A percentile compares a stretch with the other conserved stretches of the same genome.
Evolutionary conservation across 1,140 invertebrate species (phyloP).

Genomic region (Oedothorax gibbosus): DNA sequence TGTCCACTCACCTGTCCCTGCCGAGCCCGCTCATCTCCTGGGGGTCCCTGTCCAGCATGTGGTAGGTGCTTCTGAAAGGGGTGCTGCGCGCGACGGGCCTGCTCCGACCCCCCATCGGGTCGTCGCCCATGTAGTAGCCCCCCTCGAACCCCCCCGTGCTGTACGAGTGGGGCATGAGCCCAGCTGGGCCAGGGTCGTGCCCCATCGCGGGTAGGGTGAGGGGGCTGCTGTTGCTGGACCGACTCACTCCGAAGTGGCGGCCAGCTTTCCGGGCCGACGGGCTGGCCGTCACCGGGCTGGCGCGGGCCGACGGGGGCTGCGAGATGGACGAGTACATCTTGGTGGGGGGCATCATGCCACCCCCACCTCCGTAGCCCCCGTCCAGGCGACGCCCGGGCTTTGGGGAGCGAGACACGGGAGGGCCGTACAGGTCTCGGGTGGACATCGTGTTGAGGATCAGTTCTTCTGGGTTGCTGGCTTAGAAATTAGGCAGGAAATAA

Average conservation of each 20-base stretch:
- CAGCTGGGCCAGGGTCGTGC: slow-evolving; percentile 26
- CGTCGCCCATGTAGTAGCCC: slow-evolving; percentile 68
- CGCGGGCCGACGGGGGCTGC: slow-evolving; percentile 62
- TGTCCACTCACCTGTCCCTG: slow-evolving; percentile 74
- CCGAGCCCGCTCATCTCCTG: slow-evolving; percentile 69
- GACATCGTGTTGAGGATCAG: slow-evolving; percentile 18
- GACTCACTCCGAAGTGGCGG: slow-evolving; percentile 55
- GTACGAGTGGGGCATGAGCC: slow-evolving; percentile 60
- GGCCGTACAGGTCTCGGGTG: slow-evolving; percentile 50
- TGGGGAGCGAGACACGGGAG: slow-evolving; percentile 43
- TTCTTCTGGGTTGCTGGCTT: too few relatives aligned
- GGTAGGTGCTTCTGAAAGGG: slow-evolving; percentile 74
- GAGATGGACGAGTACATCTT: slow-evolving; percentile 62
- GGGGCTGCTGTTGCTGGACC: slow-evolving; percentile 64
- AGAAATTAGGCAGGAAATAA: too few relatives aligned
- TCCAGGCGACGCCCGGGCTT: slow-evolving; percentile 51
- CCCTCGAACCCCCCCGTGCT: slow-evolving; percentile 57
- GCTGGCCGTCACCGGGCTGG: slow-evolving; percentile 53
- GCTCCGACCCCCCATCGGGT: slow-evolving; percentile 76
- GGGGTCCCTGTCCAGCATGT: slow-evolving; percentile 78
- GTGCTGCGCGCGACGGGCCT: slow-evolving; percentile 57
- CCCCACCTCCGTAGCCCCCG: slow-evolving; percentile 29
- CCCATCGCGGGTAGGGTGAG: slow-evolving; percentile 56
- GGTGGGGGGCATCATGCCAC: slow-evolving; percentile 18
- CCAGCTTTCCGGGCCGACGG: slow-evolving; percentile 46